phyloP scores from a whole-genome alignment of 1,140 invertebrate species.

The Octopus sinensis region DNA sequence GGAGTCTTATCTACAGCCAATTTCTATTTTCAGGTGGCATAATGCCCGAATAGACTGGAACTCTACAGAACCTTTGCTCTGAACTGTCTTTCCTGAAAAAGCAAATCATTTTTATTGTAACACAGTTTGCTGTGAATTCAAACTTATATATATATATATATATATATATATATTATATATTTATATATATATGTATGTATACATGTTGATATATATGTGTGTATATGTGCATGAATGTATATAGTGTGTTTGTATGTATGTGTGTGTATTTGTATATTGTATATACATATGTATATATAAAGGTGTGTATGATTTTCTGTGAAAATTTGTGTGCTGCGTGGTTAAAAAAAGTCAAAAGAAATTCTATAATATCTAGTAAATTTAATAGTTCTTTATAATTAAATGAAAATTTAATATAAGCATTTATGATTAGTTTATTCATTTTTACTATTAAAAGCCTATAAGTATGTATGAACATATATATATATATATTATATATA shows the following conservation, averaged over 20 bases:
- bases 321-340: not conserved
- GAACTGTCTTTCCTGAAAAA: not conserved
- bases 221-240: not conserved
- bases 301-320: not conserved
- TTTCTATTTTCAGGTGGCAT: conserved; percentile 47
- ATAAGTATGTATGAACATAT: not conserved
- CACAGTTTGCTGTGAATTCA: too few relatives aligned
- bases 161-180: too few relatives aligned
- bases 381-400: not conserved
- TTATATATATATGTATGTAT: too few relatives aligned
- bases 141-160: too few relatives aligned
- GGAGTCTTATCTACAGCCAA: not conserved
- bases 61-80: conserved; percentile 49
- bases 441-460: not conserved
- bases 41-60: conserved; percentile 59
- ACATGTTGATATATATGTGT: too few relatives aligned
- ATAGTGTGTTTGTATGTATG: not conserved
- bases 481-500: conserved; percentile 5
- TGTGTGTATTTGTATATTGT: not conserved
- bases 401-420: not conserved
- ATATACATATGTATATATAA: not conserved
- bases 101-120: too few relatives aligned
- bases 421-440: not conserved
- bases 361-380: not conserved
- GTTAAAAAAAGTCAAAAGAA: not conserved